Percentiles rank a stretch among this genome's conserved stretches.
Evolutionary conservation across 2,797 vertebrate species (phyloP).

Genomic region (Gadopsis marmoratus): DNA sequence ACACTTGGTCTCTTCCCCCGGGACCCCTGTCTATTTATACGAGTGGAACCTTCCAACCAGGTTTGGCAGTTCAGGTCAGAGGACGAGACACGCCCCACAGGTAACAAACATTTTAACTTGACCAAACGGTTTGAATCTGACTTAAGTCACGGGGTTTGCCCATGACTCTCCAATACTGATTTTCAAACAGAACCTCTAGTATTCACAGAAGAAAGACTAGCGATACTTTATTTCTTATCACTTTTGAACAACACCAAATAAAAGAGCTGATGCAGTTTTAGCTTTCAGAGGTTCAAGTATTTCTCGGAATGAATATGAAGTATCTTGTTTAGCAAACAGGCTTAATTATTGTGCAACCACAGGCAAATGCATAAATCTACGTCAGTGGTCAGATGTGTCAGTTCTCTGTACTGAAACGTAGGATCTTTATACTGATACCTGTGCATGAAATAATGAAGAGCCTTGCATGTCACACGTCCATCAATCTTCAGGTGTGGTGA

Average conservation of each 20-base stretch:
- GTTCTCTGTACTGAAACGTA: slow-evolving; percentile 19
- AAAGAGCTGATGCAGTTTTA: background rate
- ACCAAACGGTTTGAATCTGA: too few species aligned
- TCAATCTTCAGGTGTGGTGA: slow-evolving; percentile 36
- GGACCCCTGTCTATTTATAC: too few species aligned
- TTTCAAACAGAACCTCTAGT: too few species aligned
- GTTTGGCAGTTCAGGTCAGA: too few species aligned
- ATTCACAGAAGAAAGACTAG: background rate
- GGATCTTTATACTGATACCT: slow-evolving; percentile 10
- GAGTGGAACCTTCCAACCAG: too few species aligned
- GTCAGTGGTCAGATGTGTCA: slow-evolving; percentile 6
- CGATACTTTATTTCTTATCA: background rate
- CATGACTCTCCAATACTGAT: too few species aligned
- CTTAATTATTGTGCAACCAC: slow-evolving; percentile 1
- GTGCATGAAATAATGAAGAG: slow-evolving; percentile 28
- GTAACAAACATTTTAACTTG: too few species aligned
- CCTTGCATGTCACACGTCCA: slow-evolving; percentile 38
- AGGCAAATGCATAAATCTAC: background rate
- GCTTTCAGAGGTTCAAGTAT: slow-evolving; percentile 1
- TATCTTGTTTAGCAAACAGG: slow-evolving; percentile 7
- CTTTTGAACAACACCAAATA: background rate
- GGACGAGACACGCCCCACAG: too few species aligned
- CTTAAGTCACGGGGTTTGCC: too few species aligned
- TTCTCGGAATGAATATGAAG: background rate
- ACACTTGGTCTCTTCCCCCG: too few species aligned